These are phyloP conservation scores for Tenodera sinensis DNA, from an alignment of 2,888 invertebrate genomes.

Conservation along the genomic window DNA sequence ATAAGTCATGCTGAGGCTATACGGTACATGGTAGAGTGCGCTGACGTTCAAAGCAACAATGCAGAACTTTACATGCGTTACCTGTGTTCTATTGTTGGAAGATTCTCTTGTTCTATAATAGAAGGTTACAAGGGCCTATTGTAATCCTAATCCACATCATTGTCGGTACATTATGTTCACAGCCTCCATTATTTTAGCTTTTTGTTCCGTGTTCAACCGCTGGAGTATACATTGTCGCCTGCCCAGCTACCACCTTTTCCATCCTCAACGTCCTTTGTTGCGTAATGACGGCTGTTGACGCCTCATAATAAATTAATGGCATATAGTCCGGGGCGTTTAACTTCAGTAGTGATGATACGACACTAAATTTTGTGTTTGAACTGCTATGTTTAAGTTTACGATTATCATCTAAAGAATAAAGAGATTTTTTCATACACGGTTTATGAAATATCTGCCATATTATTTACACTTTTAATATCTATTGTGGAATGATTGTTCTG, in stretches of 20 bases:
- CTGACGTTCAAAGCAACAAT: background rate
- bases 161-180: background rate
- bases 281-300: background rate
- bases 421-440: too few relatives aligned
- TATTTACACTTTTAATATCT: too few relatives aligned
- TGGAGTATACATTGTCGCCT: background rate
- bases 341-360: slow-evolving; percentile 60
- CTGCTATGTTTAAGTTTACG: too few relatives aligned
- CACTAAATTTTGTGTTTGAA: too few relatives aligned
- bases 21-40: background rate
- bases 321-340: too few relatives aligned
- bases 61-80: background rate
- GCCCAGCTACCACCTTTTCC: background rate
- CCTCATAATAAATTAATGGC: background rate
- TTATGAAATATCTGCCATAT: too few relatives aligned
- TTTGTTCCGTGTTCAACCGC: background rate
- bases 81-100: background rate
- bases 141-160: background rate
- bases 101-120: background rate
- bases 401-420: too few relatives aligned
- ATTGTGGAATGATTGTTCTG: too few relatives aligned
- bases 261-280: background rate
- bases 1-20: too few relatives aligned
- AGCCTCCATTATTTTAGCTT: background rate
- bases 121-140: background rate